These are phyloP conservation scores for Pinna nobilis DNA, from an alignment of 1,140 invertebrate genomes.

Conservation along the genomic window DNA sequence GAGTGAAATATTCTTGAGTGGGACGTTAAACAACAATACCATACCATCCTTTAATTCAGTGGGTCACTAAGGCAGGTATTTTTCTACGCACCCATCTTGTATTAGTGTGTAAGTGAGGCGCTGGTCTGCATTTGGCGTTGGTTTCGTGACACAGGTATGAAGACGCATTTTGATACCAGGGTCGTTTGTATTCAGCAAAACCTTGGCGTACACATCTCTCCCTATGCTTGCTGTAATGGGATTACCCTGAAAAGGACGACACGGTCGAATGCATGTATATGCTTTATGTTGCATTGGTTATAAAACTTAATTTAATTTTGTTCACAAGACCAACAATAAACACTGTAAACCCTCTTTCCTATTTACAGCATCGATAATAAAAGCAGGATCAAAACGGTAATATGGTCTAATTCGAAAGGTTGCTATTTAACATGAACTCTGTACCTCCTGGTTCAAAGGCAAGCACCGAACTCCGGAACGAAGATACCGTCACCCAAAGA, in stretches of 20 bases:
- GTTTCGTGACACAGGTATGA: conserved; percentile 27
- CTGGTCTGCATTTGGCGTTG: not conserved
- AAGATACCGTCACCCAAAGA: too few species aligned
- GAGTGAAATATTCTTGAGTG: not conserved
- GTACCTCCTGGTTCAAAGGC: too few species aligned
- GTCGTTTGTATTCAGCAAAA: conserved; percentile 14
- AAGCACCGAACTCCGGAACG: too few species aligned
- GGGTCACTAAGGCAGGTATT: not conserved
- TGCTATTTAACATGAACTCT: too few species aligned
- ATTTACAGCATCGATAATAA: too few species aligned
- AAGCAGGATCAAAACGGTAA: too few species aligned
- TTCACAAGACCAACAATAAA: too few species aligned
- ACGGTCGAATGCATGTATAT: too few species aligned
- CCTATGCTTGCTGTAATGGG: conserved; percentile 32
- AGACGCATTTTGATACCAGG: conserved; percentile 35
- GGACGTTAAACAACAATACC: not conserved
- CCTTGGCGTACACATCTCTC: conserved; percentile 32
- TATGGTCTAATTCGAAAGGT: too few species aligned
- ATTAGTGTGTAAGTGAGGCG: conserved; percentile 16
- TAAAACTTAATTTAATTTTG: too few species aligned
- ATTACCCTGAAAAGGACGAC: conserved; percentile 22
- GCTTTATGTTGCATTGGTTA: too few species aligned
- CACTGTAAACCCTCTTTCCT: too few species aligned
- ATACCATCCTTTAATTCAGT: not conserved
- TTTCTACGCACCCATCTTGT: conserved; percentile 19